Evolutionary conservation across 2,113 vertebrate genomes (phyloP), one percentile per base, ranked within the genome.

Genomic region (Sinocyclocheilus rhinocerous): DNA sequence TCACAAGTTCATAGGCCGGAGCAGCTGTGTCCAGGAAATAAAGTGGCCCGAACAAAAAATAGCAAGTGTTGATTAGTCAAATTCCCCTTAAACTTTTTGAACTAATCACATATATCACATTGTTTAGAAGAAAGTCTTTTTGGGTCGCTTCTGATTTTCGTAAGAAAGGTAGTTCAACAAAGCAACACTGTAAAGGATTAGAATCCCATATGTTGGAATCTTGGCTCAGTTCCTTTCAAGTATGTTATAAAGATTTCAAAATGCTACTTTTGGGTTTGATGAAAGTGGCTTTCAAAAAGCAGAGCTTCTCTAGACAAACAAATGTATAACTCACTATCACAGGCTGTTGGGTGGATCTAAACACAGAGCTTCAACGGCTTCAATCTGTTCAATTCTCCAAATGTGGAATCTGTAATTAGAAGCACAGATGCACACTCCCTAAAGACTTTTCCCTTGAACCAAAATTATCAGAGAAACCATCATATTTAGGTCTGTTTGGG

Each of bases 401-500:
- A 88, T 85, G 33, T 59, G 3, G 4, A 18, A 75, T 83, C 57
- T 78, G 79, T 85, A 84, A 87, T 87, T 85, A 87, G 8, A 45
- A 85, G 18, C 72, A 45, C 88, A 73, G 76, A 84, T 36, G 55
- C 45, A 87, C 86, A 83, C 61, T 52, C 73, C 57, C 69, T 80
- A 22, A 83, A 76, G 67, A 76, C 61, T 45, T 84, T 69, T 73
- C 76, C 59, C 63, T 50, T 39, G 67, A 52, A 72, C 67, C 33
- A 11, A 63, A 70, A 52, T 39, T 33, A 57, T 75, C 26, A 57
- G 69, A 61, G 36, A 80, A 42, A 42, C 33, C 8, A 6, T 9
- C 8, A 12, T 4, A 24, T 80, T 42, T 29, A 33, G 10, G 22
- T 29, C 61, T 48, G 24, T 45, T 20, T 69, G 63, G 4, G n/a